Conservation (phyloP, 2,797 vertebrate species). For the Nothura maculosa region DNA sequence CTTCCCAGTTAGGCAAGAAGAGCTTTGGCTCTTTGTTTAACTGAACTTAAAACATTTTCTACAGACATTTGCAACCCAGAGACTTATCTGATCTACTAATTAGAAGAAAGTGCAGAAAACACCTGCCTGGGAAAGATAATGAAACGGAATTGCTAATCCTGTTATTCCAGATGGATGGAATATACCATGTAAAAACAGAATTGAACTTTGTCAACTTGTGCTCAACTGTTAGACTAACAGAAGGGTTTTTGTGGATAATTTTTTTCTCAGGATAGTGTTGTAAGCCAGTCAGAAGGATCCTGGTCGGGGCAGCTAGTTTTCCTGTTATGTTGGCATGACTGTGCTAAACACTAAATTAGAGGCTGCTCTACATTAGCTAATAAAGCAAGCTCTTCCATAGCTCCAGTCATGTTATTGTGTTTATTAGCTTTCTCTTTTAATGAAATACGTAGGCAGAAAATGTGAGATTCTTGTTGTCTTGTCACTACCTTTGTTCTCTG, state of each 20-base stretch:
- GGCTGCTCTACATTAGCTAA: not conserved
- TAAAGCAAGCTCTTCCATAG: not conserved
- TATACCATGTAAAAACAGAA: not conserved
- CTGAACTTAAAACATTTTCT: not conserved
- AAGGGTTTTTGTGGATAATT: not conserved
- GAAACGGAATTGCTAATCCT: constrained; percentile 12
- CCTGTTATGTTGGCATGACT: not conserved
- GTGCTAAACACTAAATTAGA: not conserved
- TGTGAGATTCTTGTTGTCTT: not conserved
- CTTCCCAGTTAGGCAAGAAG: not conserved
- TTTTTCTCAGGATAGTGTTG: not conserved
- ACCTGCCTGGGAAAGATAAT: constrained; percentile 18
- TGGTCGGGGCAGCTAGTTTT: not conserved
- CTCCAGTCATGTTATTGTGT: not conserved
- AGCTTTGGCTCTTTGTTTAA: not conserved
- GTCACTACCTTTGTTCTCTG: not conserved
- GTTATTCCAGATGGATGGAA: not conserved
- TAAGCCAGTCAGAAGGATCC: not conserved
- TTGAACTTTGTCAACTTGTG: not conserved
- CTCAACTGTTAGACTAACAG: not conserved
- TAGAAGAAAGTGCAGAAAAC: not conserved
- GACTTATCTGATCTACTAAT: not conserved
- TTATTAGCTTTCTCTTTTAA: not conserved
- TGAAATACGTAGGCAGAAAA: not conserved
- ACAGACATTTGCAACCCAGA: not conserved